Conservation (phyloP, 2,113 vertebrate genomes). For the Lipophrys pholis region DNA sequence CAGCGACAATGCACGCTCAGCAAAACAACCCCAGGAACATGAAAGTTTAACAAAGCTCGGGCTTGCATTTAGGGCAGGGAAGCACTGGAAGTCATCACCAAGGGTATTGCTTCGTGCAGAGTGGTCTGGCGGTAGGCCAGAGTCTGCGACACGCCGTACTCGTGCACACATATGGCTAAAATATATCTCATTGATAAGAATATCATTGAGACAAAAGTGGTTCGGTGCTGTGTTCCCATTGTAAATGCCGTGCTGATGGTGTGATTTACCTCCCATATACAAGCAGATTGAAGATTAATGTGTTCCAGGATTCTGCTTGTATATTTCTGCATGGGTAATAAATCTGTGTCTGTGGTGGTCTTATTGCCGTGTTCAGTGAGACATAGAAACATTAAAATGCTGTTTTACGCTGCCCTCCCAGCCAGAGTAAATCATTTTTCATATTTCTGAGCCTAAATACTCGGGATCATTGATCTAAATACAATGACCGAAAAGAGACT, state of each 20-base stretch:
- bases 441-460: constrained; percentile 11
- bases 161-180: too few relatives aligned
- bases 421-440: not conserved
- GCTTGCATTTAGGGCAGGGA: constrained; percentile 22
- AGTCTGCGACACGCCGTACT: not conserved
- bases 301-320: constrained; percentile 6
- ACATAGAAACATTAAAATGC: not conserved
- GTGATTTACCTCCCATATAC: too few relatives aligned
- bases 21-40: constrained; percentile 28
- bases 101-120: constrained; percentile 11
- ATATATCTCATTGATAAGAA: too few relatives aligned
- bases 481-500: not conserved
- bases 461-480: constrained; percentile 14
- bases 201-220: too few relatives aligned
- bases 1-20: constrained; percentile 23
- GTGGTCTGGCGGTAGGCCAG: not conserved
- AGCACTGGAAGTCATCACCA: not conserved
- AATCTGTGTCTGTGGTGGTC: not conserved
- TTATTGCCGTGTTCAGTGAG: not conserved
- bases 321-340: not conserved
- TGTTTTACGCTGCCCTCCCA: constrained; percentile 12
- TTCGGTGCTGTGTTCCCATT: too few relatives aligned
- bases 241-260: too few relatives aligned
- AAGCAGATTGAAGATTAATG: too few relatives aligned
- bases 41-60: constrained; percentile 47